These are phyloP conservation scores for Oscheius myriophilus DNA, from an alignment of 2,888 invertebrate genomes.

Conservation along the genomic window DNA sequence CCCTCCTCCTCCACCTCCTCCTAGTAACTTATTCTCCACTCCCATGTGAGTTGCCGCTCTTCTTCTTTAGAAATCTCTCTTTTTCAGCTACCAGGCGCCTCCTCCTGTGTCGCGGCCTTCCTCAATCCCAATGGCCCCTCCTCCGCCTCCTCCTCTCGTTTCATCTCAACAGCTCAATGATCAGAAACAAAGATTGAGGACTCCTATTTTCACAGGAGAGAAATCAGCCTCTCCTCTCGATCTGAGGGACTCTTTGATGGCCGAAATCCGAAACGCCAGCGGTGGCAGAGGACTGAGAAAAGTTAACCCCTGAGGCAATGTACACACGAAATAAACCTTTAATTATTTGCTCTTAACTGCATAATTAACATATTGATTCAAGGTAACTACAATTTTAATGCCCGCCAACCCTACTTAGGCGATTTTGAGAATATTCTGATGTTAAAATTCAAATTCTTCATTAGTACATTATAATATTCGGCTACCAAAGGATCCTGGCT, in stretches of 20 bases:
- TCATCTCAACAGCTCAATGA: constrained; percentile 13
- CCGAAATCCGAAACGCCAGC: constrained; percentile 19
- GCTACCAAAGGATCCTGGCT: no score
- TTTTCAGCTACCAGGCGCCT: constrained; percentile 18
- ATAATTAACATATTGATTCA: constrained; percentile 25
- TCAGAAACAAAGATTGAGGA: constrained; percentile 23
- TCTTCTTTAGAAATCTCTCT: background rate
- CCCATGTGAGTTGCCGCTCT: constrained; percentile 10
- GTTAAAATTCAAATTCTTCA: no score
- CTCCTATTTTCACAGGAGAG: constrained; percentile 1
- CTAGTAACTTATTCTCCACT: no score
- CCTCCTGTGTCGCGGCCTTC: constrained; percentile 12
- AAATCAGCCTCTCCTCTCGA: constrained; percentile 15
- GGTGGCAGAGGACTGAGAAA: constrained; percentile 16
- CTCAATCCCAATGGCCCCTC: constrained; percentile 19
- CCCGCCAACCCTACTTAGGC: no score
- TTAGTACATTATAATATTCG: no score
- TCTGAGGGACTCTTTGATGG: constrained; percentile 23
- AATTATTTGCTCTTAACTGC: constrained; percentile 30
- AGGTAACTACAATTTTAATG: constrained; percentile 10
- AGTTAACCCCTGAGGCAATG: background rate
- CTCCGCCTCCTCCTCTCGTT: constrained; percentile 15
- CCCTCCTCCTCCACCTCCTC: constrained; percentile 18
- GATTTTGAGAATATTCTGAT: no score
- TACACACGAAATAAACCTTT: constrained; percentile 20